Percentiles rank a stretch among this genome's conserved stretches.
Conservation (phyloP, 2,888 invertebrate genomes). For the Notocelia uddmanniana region DNA sequence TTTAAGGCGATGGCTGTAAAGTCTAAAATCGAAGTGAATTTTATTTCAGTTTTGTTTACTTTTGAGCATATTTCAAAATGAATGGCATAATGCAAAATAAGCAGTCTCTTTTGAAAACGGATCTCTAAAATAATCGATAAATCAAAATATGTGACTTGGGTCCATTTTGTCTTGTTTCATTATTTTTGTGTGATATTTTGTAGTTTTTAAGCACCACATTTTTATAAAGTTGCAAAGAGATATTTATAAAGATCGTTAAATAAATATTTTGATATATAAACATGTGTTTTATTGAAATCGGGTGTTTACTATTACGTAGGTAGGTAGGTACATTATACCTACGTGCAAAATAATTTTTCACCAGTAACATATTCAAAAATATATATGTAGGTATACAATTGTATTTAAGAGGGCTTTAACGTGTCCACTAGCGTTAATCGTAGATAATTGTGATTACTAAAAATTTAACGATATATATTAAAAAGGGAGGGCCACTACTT, state of each 20-base stretch:
- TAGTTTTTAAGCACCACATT: conserved; percentile 35
- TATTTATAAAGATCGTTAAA: conserved; percentile 31
- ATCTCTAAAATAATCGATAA: background rate
- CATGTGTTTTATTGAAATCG: background rate
- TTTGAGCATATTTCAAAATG: background rate
- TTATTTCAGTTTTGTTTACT: background rate
- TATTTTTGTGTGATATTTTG: conserved; percentile 35
- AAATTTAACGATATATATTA: too few species aligned
- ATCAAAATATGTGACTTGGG: too few species aligned
- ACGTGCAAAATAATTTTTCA: too few species aligned
- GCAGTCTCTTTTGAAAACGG: background rate
- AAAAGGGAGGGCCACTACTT: too few species aligned
- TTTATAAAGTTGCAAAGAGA: conserved; percentile 13
- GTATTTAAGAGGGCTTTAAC: too few species aligned
- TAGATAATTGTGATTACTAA: too few species aligned
- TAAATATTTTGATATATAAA: conserved; percentile 35
- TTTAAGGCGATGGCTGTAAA: background rate
- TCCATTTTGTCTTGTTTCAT: background rate
- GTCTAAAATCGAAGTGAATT: background rate
- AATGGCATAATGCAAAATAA: background rate
- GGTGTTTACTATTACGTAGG: too few species aligned
- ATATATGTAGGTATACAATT: too few species aligned
- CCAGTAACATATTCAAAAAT: too few species aligned
- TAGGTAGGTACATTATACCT: too few species aligned
- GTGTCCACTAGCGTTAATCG: too few species aligned